phyloP scores from a whole-genome alignment of 2,797 vertebrate species.

The Cuniculus paca region DNA sequence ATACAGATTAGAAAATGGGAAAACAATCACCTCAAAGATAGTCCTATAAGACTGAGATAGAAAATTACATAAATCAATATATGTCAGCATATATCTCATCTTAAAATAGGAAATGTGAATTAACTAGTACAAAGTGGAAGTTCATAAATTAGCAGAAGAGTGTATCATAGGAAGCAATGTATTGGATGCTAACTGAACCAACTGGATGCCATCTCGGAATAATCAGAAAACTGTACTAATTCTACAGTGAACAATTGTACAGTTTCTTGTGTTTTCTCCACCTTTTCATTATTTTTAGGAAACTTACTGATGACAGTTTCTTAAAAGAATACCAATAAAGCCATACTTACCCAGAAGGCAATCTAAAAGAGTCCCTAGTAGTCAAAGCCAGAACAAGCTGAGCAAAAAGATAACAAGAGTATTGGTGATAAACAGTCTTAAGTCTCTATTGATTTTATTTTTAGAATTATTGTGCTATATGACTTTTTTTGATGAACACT shows the following conservation, averaged over 20 bases:
- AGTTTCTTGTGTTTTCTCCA: not conserved
- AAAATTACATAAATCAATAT: not conserved
- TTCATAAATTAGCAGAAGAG: not conserved
- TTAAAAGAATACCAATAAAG: slow-evolving; percentile 33
- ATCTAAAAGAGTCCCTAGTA: not conserved
- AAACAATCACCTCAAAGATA: not conserved
- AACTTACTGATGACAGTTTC: slow-evolving; percentile 5
- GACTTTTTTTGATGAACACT: not conserved
- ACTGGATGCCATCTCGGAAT: slow-evolving; percentile 5
- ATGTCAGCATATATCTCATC: not conserved
- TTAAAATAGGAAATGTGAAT: slow-evolving; percentile 24
- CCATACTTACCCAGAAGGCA: not conserved
- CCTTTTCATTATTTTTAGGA: not conserved
- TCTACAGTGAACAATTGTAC: slow-evolving; percentile 24
- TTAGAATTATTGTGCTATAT: not conserved
- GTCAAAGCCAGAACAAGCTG: not conserved
- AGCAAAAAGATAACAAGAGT: not conserved
- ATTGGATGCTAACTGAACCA: slow-evolving; percentile 18
- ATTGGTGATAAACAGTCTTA: not conserved
- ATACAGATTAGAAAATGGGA: not conserved
- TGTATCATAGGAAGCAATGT: slow-evolving; percentile 3
- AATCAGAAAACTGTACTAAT: slow-evolving; percentile 27
- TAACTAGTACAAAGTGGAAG: slow-evolving; percentile 44
- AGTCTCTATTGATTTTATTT: not conserved
- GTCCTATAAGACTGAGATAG: not conserved